A percentile compares a stretch with the other conserved stretches of the same genome.
Conservation (phyloP, 64 coral and sea anemone species). For the Dendrophyllia cribrosa region DNA sequence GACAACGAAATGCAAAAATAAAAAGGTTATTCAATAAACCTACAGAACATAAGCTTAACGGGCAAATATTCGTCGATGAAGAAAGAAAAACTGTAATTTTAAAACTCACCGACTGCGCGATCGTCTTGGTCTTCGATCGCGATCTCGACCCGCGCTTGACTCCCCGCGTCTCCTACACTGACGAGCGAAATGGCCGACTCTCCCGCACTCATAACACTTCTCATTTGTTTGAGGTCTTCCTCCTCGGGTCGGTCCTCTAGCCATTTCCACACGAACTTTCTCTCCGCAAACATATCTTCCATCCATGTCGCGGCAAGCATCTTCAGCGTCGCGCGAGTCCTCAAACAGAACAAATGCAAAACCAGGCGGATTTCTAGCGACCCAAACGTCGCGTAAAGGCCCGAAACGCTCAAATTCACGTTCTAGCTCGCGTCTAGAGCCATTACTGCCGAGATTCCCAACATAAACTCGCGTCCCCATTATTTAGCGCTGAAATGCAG, state of each 20-base stretch:
- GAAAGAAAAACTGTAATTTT: too few relatives aligned
- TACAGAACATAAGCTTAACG: too few relatives aligned
- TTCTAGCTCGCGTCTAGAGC: conserved; percentile 94
- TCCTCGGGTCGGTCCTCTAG: conserved; percentile 90
- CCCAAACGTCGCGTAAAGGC: conserved; percentile 96
- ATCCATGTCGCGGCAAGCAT: conserved; percentile 78
- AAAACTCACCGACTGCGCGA: conserved; percentile 38
- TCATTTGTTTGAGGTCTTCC: conserved; percentile 86
- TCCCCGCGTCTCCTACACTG: conserved; percentile 74
- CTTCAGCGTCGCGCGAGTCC: conserved; percentile 94
- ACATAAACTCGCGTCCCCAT: conserved; percentile 85
- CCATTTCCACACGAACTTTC: conserved; percentile 91
- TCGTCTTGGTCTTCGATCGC: conserved; percentile 11
- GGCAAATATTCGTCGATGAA: too few relatives aligned
- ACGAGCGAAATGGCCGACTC: conserved; percentile 92
- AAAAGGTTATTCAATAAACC: too few relatives aligned
- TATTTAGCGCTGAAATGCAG: conserved; percentile 55
- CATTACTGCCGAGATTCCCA: conserved; percentile 88
- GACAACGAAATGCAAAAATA: too few relatives aligned
- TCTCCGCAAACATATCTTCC: conserved; percentile 78
- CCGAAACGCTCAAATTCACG: conserved; percentile 87
- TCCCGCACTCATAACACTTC: conserved; percentile 97
- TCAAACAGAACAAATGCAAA: conserved; percentile 98
- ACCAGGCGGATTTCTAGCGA: conserved; percentile 98
- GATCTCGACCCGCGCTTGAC: conserved; percentile 36